Conservation (phyloP, 2,113 vertebrate genomes). For the Heterotis niloticus region DNA sequence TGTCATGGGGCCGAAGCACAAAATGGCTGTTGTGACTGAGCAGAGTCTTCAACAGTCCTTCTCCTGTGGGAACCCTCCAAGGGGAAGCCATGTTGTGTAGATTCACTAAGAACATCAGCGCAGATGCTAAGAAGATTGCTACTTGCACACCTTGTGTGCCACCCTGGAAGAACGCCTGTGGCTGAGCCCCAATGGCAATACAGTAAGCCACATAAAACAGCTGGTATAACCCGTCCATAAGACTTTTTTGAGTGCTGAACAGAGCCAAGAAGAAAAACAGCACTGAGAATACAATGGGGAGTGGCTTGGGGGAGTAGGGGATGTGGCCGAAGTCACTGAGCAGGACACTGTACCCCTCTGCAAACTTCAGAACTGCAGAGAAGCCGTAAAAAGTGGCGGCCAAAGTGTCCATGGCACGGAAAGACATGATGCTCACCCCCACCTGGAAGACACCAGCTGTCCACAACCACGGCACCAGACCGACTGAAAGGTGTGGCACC, state of each 20-base stretch:
- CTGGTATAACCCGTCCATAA: slow-evolving; percentile 66
- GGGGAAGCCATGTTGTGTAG: slow-evolving; percentile 58
- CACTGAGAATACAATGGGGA: slow-evolving; percentile 69
- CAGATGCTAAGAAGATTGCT: slow-evolving; percentile 69
- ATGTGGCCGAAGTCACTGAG: slow-evolving; percentile 49
- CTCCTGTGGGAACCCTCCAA: slow-evolving; percentile 50
- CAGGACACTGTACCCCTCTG: slow-evolving; percentile 72
- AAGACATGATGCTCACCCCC: slow-evolving; percentile 67
- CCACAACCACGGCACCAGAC: slow-evolving; percentile 82
- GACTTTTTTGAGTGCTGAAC: slow-evolving; percentile 65
- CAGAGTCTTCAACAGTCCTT: slow-evolving; percentile 51
- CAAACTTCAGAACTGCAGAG: slow-evolving; percentile 68
- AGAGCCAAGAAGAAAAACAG: slow-evolving; percentile 70
- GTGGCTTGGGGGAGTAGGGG: slow-evolving; percentile 55
- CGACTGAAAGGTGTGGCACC: slow-evolving; percentile 58
- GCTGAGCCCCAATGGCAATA: slow-evolving; percentile 66
- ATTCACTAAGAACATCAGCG: slow-evolving; percentile 60
- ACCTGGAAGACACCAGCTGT: slow-evolving; percentile 73
- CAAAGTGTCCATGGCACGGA: slow-evolving; percentile 63
- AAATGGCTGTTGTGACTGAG: slow-evolving; percentile 49
- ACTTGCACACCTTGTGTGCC: slow-evolving; percentile 73
- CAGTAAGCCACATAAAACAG: slow-evolving; percentile 71
- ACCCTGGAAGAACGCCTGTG: slow-evolving; percentile 65
- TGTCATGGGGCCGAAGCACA: slow-evolving; percentile 61
- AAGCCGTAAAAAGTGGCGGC: slow-evolving; percentile 74